Conservation (phyloP, 2,888 invertebrate genomes). For the Homarus gammarus region DNA sequence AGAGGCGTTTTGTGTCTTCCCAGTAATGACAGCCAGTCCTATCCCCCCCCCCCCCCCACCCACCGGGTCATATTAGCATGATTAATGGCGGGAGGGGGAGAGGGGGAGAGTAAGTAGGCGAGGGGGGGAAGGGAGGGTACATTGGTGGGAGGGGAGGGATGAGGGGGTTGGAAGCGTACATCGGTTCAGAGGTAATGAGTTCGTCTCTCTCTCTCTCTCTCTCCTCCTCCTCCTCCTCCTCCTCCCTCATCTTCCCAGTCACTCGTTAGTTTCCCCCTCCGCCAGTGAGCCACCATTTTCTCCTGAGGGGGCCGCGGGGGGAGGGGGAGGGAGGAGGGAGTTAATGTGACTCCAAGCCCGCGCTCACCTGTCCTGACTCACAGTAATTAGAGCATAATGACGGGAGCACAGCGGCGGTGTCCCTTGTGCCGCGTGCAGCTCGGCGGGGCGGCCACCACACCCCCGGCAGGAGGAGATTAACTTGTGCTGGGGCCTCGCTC, state of each 20-base stretch:
- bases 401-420: background rate
- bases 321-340: background rate
- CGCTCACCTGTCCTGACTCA: slow-evolving; percentile 23
- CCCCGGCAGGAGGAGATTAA: background rate
- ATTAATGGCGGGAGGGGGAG: background rate
- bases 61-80: background rate
- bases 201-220: no score
- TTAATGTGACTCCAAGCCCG: background rate
- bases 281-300: slow-evolving; percentile 21
- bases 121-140: background rate
- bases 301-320: background rate
- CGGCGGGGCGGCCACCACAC: slow-evolving; percentile 4
- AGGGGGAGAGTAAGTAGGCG: slow-evolving; percentile 5
- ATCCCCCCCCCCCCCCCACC: background rate
- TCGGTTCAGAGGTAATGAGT: background rate
- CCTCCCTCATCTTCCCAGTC: background rate
- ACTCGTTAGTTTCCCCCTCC: background rate
- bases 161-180: background rate
- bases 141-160: background rate
- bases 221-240: slow-evolving; percentile 20
- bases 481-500: background rate
- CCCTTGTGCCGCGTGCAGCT: background rate
- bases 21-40: background rate
- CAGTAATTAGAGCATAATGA: slow-evolving; percentile 32
- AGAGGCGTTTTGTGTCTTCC: slow-evolving; percentile 12